phyloP scores from a whole-genome alignment of 2,888 invertebrate species.

The Argynnis bischoffii region DNA sequence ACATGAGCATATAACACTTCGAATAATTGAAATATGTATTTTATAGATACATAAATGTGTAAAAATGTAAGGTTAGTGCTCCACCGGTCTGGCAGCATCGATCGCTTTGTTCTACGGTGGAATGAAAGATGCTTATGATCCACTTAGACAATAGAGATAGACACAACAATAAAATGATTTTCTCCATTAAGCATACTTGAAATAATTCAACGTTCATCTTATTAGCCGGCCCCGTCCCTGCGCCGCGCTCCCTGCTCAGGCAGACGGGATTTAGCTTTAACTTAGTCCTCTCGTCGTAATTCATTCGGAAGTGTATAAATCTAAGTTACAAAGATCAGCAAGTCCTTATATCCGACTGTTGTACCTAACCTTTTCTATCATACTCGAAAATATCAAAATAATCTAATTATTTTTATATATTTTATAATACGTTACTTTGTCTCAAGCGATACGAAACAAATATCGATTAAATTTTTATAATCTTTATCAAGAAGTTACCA shows the following conservation, averaged over 20 bases:
- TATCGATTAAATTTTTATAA: too few relatives aligned
- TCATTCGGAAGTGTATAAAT: neutral
- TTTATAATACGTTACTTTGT: too few relatives aligned
- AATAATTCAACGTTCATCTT: neutral
- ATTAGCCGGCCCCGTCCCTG: too few relatives aligned
- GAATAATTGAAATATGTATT: neutral
- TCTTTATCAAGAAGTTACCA: too few relatives aligned
- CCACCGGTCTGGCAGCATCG: neutral
- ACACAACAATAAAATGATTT: neutral
- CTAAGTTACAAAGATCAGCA: neutral
- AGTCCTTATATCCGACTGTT: conserved; percentile 2
- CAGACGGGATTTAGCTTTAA: too few relatives aligned
- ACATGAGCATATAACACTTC: neutral
- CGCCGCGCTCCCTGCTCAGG: too few relatives aligned
- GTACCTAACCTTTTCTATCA: neutral
- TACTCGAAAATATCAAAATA: too few relatives aligned
- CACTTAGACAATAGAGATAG: neutral
- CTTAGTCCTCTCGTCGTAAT: too few relatives aligned
- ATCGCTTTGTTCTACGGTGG: neutral
- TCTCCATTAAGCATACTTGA: neutral
- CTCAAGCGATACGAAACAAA: too few relatives aligned
- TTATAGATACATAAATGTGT: neutral
- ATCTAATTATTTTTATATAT: too few relatives aligned
- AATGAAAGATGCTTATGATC: neutral
- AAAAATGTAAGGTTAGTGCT: neutral